Evolutionary conservation across 2,888 invertebrate species (phyloP), one percentile per base, ranked within the genome.

Genomic region (Odontomyia ornata): DNA sequence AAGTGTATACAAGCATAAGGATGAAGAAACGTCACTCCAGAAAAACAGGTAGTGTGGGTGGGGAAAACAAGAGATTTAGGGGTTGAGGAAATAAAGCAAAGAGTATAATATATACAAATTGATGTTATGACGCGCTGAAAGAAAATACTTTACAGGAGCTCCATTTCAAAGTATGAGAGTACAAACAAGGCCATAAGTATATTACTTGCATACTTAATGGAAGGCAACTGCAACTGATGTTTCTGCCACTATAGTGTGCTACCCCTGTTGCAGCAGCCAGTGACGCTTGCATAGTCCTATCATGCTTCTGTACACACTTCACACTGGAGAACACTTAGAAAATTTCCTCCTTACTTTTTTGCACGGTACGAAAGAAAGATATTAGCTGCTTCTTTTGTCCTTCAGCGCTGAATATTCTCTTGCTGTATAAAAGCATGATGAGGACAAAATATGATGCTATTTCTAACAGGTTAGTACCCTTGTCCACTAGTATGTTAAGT

Each of bases 401-500:
- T 62, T 28, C 27, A 7, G 4, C 7, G 9, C 36, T 30, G 27
- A 36, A 27, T 36, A 36, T 36, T 3, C 36, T 36, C 36, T 36
- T 36, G 18, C 5, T 9, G 36, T 36, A 36, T 27, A 27, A 65
- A 15, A n/a, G 25, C 2, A 67, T 18, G 27, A 69, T 28, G 43
- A 18, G 43, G 1, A 21, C 36, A 13, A 67, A 43, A 46, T 47
- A 69, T 69, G 47, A 23, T 25, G 69, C 47, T 25, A 25, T 69
- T 69, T 25, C 25, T 13, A 23, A 13, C 27, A 47, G 46, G 69
- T 47, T 69, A 69, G 47, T 69, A 25, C 27, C 47, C 47, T 69
- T 47, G 69, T 46, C 47, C 69, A 69, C 69, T 69, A 69, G 69
- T 47, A 21, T 69, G 69, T 47, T 69, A 69, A 69, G 69, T 69